Evolutionary conservation across 2,888 invertebrate species (phyloP), one percentile per base, ranked within the genome.

Genomic region (Caenorhabditis sulstoni): DNA sequence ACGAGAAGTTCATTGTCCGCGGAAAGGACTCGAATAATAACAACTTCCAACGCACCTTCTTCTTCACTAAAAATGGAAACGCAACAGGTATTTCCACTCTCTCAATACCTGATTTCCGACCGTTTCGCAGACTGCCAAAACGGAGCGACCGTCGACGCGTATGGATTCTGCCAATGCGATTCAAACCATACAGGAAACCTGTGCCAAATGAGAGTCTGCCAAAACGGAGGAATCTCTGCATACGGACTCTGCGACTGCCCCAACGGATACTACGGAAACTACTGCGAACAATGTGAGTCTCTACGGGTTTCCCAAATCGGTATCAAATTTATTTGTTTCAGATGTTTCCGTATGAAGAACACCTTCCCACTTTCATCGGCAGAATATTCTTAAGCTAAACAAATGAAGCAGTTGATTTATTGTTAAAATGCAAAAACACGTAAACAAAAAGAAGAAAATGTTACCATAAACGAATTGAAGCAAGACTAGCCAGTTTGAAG

Each of bases 161-260:
- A 61, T 20, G 79, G 79, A 16, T 79, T 79, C 65, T 79, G 79
- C 53, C 29, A 35, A 29, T 79, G 79, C 50, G 74, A 68, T 16
- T 41, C 68, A 3, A 65, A 74, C 23, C 65, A 79, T 23, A 49
- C 37, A 14, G 79, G 79, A 53, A 57, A 35, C 41, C 35, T 71
- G 2, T 80, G 71, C 44, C 57, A 80, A 35, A n/a, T 53, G 41
- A 71, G 79, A 68, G 23, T 52, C 0, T 84, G 84, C 49, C 65
- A 76, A 50, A 82, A 84, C 52, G 84, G 83, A 53, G 83, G 82
- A 41, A 49, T 57, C 1, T 47, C 66, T 1, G 78, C 82, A 2
- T 81, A 70, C 23, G 81, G 81, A 50, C 12, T 82, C 1, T 84
- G 84, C 53, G 84, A 81, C 12, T 84, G 84, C 62, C 74, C 76